A percentile compares a stretch with the other conserved stretches of the same genome.
Conservation (phyloP, 2,888 invertebrate species). For the Dione juno region DNA sequence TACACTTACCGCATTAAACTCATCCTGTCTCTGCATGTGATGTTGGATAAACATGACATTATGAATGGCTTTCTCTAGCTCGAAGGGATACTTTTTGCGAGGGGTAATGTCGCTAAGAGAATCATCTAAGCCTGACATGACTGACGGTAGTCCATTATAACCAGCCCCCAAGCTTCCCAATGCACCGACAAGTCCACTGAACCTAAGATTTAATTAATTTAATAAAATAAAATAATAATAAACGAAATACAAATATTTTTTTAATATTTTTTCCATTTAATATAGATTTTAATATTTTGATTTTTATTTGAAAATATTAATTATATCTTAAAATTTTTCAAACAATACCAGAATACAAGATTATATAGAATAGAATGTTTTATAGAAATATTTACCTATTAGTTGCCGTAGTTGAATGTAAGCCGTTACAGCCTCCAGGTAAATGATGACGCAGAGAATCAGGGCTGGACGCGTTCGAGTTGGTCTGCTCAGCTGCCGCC, state of each 20-base stretch:
- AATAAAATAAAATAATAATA: no score
- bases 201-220: slow-evolving; percentile 73
- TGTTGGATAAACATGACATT: slow-evolving; percentile 98
- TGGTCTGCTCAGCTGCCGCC: slow-evolving; percentile 87
- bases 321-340: no score
- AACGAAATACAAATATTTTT: no score
- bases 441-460: slow-evolving; percentile 88
- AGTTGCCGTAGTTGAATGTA: slow-evolving; percentile 90
- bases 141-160: slow-evolving; percentile 92
- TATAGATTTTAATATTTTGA: no score
- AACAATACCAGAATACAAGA: no score
- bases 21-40: slow-evolving; percentile 96
- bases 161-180: slow-evolving; percentile 86
- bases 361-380: background rate
- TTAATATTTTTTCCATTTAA: no score
- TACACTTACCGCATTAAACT: slow-evolving; percentile 92
- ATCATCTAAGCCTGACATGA: slow-evolving; percentile 92
- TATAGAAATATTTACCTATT: slow-evolving; percentile 79
- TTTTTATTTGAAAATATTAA: no score
- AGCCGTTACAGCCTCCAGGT: slow-evolving; percentile 90
- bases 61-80: slow-evolving; percentile 95
- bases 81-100: slow-evolving; percentile 94
- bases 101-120: slow-evolving; percentile 91
- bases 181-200: slow-evolving; percentile 89
- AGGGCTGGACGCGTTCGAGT: slow-evolving; percentile 90